Evolutionary conservation across 2,888 invertebrate genomes (phyloP).

Genomic region (Melieria picta): DNA sequence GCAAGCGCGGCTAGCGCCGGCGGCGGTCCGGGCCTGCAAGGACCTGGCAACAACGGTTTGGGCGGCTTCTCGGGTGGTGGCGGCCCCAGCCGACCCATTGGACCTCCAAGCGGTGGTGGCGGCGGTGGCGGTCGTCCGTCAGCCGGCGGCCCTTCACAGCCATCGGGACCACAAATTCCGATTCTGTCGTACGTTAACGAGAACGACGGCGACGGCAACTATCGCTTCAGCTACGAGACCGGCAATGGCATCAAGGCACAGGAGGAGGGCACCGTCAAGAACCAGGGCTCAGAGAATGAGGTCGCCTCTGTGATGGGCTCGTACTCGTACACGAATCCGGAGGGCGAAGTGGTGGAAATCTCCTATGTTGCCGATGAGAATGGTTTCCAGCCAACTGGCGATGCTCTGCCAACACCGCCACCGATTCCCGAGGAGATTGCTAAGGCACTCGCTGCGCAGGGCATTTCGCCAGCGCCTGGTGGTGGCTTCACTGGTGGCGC

Average conservation of each 20-base stretch:
- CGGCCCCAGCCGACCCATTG: slow-evolving; percentile 56
- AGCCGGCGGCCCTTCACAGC: slow-evolving; percentile 51
- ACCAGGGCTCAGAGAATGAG: slow-evolving; percentile 70
- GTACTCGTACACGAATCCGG: slow-evolving; percentile 74
- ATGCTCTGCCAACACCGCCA: slow-evolving; percentile 72
- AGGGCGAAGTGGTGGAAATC: slow-evolving; percentile 71
- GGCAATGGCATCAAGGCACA: slow-evolving; percentile 73
- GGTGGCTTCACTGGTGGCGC: slow-evolving; percentile 54
- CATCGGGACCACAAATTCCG: slow-evolving; percentile 66
- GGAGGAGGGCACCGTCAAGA: slow-evolving; percentile 72
- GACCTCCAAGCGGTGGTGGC: slow-evolving; percentile 58
- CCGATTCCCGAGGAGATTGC: slow-evolving; percentile 75
- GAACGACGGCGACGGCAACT: slow-evolving; percentile 71
- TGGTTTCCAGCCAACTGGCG: slow-evolving; percentile 72
- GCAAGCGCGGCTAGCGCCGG: slow-evolving; percentile 66
- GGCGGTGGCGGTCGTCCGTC: slow-evolving; percentile 53
- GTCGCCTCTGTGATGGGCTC: slow-evolving; percentile 71
- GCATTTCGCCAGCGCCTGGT: slow-evolving; percentile 67
- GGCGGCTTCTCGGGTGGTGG: slow-evolving; percentile 55
- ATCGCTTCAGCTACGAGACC: slow-evolving; percentile 72
- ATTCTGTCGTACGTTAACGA: slow-evolving; percentile 71
- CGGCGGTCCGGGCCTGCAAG: slow-evolving; percentile 64
- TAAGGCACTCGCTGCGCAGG: slow-evolving; percentile 68
- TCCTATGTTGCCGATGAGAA: slow-evolving; percentile 75
- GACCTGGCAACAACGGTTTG: slow-evolving; percentile 55